A percentile compares a stretch with the other conserved stretches of the same genome.
phyloP scores from a whole-genome alignment of 1,140 invertebrate species.

The Drosophila arawakana region DNA sequence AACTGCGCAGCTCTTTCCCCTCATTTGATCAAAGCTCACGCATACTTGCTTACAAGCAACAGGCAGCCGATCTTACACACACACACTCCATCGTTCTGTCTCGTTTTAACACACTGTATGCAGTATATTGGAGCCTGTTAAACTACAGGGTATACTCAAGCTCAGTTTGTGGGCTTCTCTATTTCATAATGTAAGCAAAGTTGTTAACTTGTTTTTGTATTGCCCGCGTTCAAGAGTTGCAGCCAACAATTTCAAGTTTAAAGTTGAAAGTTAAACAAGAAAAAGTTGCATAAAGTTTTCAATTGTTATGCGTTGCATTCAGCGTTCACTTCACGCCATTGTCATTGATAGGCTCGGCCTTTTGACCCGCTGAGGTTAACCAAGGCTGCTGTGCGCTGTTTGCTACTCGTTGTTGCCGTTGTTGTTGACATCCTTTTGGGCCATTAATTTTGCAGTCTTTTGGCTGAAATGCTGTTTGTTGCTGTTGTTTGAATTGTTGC shows the following conservation, averaged over 20 bases:
- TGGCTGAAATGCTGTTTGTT: slow-evolving; percentile 40
- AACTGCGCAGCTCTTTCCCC: too few relatives aligned
- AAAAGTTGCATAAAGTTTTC: slow-evolving; percentile 42
- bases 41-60: too few relatives aligned
- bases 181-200: neutral
- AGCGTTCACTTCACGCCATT: slow-evolving; percentile 38
- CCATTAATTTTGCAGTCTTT: slow-evolving; percentile 78
- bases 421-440: slow-evolving; percentile 70
- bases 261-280: slow-evolving; percentile 28
- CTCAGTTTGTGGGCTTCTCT: neutral
- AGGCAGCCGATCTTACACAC: too few relatives aligned
- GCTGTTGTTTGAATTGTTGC: slow-evolving; percentile 41
- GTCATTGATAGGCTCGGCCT: slow-evolving; percentile 43
- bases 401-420: slow-evolving; percentile 31
- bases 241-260: slow-evolving; percentile 41
- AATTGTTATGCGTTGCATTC: slow-evolving; percentile 41
- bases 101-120: too few relatives aligned
- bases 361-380: slow-evolving; percentile 45
- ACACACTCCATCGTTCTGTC: too few relatives aligned
- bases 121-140: too few relatives aligned
- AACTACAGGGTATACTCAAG: too few relatives aligned
- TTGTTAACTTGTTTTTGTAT: slow-evolving; percentile 7
- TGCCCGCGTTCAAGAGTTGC: slow-evolving; percentile 3
- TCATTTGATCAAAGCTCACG: too few relatives aligned
- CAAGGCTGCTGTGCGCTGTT: slow-evolving; percentile 28